Conservation (phyloP, 2,797 vertebrate species). For the Coluber constrictor region DNA sequence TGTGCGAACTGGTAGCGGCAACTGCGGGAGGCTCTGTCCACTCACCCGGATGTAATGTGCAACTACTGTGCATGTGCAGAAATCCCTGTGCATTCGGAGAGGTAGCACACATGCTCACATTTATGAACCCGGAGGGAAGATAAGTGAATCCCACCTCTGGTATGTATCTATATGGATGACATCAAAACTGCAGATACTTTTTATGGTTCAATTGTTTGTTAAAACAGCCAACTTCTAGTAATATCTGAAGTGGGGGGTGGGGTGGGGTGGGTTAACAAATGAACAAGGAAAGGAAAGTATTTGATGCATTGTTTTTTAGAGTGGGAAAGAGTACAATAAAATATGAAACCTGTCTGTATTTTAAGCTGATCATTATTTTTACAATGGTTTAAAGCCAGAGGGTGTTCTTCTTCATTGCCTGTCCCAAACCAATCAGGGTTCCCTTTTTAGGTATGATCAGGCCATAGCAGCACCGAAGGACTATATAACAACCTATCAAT, state of each 20-base stretch:
- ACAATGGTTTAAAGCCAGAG: background rate
- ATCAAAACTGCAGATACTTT: background rate
- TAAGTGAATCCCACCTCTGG: too few species aligned
- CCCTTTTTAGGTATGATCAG: background rate
- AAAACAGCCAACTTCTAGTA: background rate
- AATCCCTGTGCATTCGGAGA: too few species aligned
- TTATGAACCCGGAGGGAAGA: too few species aligned
- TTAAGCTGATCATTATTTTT: background rate
- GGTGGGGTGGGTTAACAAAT: too few species aligned
- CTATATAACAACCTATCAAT: background rate
- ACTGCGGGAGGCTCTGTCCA: too few species aligned
- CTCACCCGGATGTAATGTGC: rapidly evolving
- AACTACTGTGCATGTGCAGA: too few species aligned
- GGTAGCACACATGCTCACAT: too few species aligned
- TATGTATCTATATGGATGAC: background rate
- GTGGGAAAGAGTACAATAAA: background rate
- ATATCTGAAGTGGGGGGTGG: background rate
- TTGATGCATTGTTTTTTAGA: background rate
- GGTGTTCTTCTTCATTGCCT: background rate
- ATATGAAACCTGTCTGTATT: background rate
- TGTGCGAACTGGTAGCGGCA: too few species aligned
- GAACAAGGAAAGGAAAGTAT: background rate
- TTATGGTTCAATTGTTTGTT: background rate
- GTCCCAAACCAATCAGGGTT: background rate
- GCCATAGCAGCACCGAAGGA: background rate